A percentile compares a stretch with the other conserved stretches of the same genome.
Conservation (phyloP, 1,140 invertebrate genomes). For the Calephelis virginiensis region DNA sequence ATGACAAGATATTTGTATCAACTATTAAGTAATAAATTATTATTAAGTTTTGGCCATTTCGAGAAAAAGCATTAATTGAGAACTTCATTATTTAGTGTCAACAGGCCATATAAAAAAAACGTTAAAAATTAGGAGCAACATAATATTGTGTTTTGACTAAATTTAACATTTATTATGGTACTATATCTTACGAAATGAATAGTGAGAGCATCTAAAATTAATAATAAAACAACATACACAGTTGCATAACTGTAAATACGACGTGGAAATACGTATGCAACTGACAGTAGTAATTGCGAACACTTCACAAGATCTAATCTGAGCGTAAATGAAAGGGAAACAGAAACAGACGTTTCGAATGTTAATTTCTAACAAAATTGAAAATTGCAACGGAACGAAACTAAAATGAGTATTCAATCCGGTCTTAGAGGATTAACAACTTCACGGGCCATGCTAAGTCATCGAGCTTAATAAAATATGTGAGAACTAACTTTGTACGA, state of each 20-base stretch:
- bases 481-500: constrained; percentile 33
- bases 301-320: constrained; percentile 25
- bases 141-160: too few species aligned
- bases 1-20: too few species aligned
- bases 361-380: constrained; percentile 35
- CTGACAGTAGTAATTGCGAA: neutral
- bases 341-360: constrained; percentile 33
- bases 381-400: constrained; percentile 25
- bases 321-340: constrained; percentile 41
- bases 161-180: too few species aligned
- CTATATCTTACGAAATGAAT: too few species aligned
- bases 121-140: too few species aligned
- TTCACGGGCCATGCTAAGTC: constrained; percentile 31
- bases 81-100: too few species aligned
- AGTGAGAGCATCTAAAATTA: too few species aligned
- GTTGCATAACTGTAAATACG: neutral
- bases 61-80: too few species aligned
- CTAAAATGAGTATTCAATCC: constrained; percentile 38
- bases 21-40: too few species aligned
- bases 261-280: neutral
- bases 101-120: too few species aligned
- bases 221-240: neutral
- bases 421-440: constrained; percentile 32
- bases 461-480: constrained; percentile 34
- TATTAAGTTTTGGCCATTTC: too few species aligned